phyloP scores from a whole-genome alignment of 2,888 invertebrate species.

The Ormyrus nitidulus region DNA sequence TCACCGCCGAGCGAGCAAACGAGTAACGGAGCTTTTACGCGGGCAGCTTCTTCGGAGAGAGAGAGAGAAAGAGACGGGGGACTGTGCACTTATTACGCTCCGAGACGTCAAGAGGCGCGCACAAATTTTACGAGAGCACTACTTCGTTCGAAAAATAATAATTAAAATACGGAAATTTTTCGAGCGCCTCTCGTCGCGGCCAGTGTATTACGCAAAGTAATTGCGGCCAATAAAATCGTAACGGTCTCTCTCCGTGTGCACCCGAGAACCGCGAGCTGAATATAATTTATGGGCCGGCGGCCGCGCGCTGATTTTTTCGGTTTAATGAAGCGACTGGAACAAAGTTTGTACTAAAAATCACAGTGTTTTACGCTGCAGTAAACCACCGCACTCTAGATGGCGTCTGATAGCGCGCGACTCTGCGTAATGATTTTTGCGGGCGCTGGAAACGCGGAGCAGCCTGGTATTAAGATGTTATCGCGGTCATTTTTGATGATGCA shows the following conservation, averaged over 20 bases:
- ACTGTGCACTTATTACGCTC: constrained; percentile 20
- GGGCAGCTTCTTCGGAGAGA: no score
- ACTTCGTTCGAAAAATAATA: constrained; percentile 7
- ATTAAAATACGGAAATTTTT: constrained; percentile 35
- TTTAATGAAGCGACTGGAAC: constrained; percentile 7
- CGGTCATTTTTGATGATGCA: constrained; percentile 1
- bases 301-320: not conserved
- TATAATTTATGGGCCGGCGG: not conserved
- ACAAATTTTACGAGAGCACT: constrained; percentile 17
- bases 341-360: not conserved
- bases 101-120: not conserved
- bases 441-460: not conserved
- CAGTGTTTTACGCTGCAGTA: no score
- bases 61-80: no score
- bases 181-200: not conserved
- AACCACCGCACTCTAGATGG: not conserved
- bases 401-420: no score
- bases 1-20: constrained; percentile 9
- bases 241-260: not conserved
- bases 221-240: not conserved
- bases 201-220: constrained; percentile 25
- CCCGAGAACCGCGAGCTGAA: not conserved
- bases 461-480: not conserved
- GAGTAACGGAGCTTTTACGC: constrained; percentile 32
- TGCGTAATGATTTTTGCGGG: not conserved